Evolutionary conservation across 2,888 invertebrate genomes (phyloP), one percentile per base, ranked within the genome.

Genomic region (Embidobia sp.): DNA sequence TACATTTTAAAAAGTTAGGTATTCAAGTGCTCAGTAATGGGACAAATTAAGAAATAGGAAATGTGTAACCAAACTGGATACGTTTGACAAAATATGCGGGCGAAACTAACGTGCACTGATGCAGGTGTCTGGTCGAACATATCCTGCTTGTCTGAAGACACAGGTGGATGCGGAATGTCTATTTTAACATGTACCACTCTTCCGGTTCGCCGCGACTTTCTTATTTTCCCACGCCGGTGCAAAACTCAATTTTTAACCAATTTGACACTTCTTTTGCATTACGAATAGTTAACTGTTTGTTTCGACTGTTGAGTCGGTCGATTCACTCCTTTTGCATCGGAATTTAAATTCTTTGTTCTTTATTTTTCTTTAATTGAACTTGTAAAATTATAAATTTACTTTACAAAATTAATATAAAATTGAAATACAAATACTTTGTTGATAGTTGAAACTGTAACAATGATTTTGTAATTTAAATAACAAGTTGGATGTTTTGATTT

Each of bases 81-180:
- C 15, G 33, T 53, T 49, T 55, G 63, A 13, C 15, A 19, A 11
- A 53, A 48, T 49, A 82, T 83, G 84, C 82, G 84, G 84, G 83
- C 74, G 80, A 64, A 80, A 80, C 81, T 81, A 81, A 79, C 53
- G 44, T 46, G 69, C 70, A 48, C 59, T 44, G 51, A 37, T 70
- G 82, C 84, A 83, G 83, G 81, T 84, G 82, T 72, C 63, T 66
- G 29, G 55, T 59, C 66, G 57, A 44, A 79, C 73, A 76, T 74
- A 75, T 78, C 73, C 76, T 80, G 75, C 44, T 73, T 46, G 59
- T 51, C 27, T 51, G 77, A 42, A 73, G 55, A 75, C 80, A 82
- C 86, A 86, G 85, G 84, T 85, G 85, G 61, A 77, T 72, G 55
- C 13, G 37, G 37, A 61, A 77, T 63, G 57, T 77, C 73, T 69